phyloP scores from a whole-genome alignment of 2,797 vertebrate species.

The Platalea minor region DNA sequence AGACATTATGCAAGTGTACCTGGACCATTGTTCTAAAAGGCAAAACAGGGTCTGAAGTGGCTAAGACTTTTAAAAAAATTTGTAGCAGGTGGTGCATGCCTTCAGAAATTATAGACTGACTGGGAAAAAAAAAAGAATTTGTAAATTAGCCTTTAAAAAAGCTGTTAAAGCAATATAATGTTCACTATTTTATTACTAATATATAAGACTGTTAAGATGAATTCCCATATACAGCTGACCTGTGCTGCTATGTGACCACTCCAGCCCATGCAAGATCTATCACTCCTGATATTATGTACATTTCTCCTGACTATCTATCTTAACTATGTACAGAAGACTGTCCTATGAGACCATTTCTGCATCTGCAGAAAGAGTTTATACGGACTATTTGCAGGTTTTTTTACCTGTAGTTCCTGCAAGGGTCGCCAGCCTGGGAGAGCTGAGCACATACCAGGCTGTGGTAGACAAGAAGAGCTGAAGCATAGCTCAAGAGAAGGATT shows the following conservation, averaged over 20 bases:
- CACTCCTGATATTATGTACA: fast-evolving
- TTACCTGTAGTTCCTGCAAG: neutral
- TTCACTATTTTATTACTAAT: neutral
- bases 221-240: neutral
- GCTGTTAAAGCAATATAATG: neutral
- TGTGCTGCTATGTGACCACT: neutral
- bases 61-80: neutral
- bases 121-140: neutral
- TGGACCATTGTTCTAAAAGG: neutral
- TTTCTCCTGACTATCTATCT: neutral
- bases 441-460: neutral
- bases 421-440: neutral
- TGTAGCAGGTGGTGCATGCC: neutral
- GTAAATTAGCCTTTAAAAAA: neutral
- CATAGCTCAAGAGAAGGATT: neutral
- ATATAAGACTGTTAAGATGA: neutral
- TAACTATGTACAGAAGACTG: neutral
- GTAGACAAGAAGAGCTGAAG: neutral
- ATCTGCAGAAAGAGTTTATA: neutral
- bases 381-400: neutral
- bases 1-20: neutral
- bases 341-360: neutral
- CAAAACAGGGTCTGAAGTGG: neutral
- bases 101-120: neutral
- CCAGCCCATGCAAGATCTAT: neutral